Evolutionary conservation across 2,888 invertebrate genomes (phyloP).

Genomic region (Ichneumoninae sp.): DNA sequence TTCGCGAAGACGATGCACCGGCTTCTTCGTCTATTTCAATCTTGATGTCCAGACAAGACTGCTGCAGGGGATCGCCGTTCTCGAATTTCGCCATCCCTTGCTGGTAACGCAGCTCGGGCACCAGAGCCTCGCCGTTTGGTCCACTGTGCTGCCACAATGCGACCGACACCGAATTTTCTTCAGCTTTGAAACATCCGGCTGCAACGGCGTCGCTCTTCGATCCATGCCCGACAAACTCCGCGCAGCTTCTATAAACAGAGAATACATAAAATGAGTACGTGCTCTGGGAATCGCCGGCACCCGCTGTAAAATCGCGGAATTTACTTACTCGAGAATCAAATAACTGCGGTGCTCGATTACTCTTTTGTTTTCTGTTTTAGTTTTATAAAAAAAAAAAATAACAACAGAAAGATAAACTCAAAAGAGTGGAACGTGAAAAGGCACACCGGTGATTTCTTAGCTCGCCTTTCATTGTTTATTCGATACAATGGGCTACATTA

Average conservation of each 20-base stretch:
- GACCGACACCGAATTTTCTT: constrained; percentile 68
- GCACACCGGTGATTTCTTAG: background rate
- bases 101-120: background rate
- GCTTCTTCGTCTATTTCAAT: constrained; percentile 13
- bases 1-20: background rate
- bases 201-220: constrained; percentile 56
- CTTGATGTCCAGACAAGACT: constrained; percentile 39
- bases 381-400: constrained; percentile 15
- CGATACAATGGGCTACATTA: background rate
- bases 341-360: constrained; percentile 43
- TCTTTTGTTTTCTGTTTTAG: constrained; percentile 8
- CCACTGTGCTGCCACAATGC: constrained; percentile 63
- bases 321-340: constrained; percentile 62
- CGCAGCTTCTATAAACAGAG: constrained; percentile 74
- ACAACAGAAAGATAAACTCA: constrained; percentile 15
- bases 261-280: constrained; percentile 57
- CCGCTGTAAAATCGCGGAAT: constrained; percentile 54
- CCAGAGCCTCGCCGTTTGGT: constrained; percentile 54
- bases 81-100: background rate
- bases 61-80: constrained; percentile 9
- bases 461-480: background rate
- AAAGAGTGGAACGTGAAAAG: background rate
- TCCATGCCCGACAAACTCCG: constrained; percentile 43
- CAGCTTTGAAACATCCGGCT: constrained; percentile 63
- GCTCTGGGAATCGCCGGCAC: constrained; percentile 15